Evolutionary conservation across 2,113 vertebrate genomes (phyloP).

Genomic region (Rhinogobius similis): DNA sequence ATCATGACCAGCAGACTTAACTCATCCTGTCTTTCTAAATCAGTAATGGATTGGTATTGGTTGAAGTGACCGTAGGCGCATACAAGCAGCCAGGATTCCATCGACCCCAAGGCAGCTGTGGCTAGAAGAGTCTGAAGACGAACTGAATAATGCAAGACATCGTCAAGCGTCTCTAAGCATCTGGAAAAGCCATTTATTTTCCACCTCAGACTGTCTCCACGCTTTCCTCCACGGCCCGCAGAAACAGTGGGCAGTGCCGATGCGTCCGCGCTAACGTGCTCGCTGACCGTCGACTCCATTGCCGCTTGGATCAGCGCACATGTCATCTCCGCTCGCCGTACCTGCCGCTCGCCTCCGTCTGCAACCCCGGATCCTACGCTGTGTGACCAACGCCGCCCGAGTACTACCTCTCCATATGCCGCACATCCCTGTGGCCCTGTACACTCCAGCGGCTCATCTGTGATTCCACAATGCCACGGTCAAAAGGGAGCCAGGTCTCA

Average conservation of each 20-base stretch:
- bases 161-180: no score
- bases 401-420: conserved; percentile 32
- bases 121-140: no score
- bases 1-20: no score
- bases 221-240: neutral
- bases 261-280: conserved; percentile 59
- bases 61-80: no score
- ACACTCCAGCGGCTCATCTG: conserved; percentile 38
- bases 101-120: no score
- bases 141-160: no score
- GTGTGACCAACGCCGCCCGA: conserved; percentile 47
- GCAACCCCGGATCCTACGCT: conserved; percentile 57
- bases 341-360: conserved; percentile 59
- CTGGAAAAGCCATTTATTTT: no score
- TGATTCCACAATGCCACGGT: conserved; percentile 51
- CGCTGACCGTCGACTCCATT: conserved; percentile 74
- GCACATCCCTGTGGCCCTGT: conserved; percentile 35
- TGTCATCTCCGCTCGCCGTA: conserved; percentile 77
- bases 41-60: no score
- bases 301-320: conserved; percentile 68
- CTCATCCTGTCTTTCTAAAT: no score
- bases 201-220: no score
- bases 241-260: conserved; percentile 24
- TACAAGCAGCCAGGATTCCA: no score
- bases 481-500: conserved; percentile 58